Evolutionary conservation across 2,888 invertebrate genomes (phyloP).

Genomic region (Tortrix viridana): DNA sequence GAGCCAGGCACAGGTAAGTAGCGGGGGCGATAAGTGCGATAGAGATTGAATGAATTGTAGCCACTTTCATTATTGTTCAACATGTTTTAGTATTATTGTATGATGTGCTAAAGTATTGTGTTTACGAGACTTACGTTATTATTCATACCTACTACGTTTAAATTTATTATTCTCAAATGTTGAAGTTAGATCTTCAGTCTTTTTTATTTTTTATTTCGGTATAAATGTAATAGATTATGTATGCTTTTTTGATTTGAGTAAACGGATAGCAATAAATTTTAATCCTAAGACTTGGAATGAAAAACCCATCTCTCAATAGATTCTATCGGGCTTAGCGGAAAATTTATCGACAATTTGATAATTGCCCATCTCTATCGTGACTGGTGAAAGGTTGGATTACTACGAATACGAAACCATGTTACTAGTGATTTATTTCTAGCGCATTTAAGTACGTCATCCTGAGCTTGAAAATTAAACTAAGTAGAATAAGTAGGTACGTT

Average conservation of each 20-base stretch:
- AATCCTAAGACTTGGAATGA: not conserved
- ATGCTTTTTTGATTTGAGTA: too few relatives aligned
- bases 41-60: slow-evolving; percentile 2
- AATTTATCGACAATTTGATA: slow-evolving; percentile 3
- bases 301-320: not conserved
- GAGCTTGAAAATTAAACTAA: not conserved
- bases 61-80: not conserved
- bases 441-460: slow-evolving; percentile 6
- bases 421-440: slow-evolving; percentile 10
- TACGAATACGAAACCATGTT: slow-evolving; percentile 13
- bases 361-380: not conserved
- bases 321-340: not conserved
- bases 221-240: too few relatives aligned
- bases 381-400: slow-evolving; percentile 3
- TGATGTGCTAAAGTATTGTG: not conserved
- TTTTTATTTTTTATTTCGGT: too few relatives aligned
- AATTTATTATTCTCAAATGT: too few relatives aligned
- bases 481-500: not conserved
- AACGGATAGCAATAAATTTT: not conserved
- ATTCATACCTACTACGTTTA: too few relatives aligned
- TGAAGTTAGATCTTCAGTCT: too few relatives aligned
- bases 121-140: too few relatives aligned
- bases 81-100: not conserved
- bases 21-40: slow-evolving; percentile 7
- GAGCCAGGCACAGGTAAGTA: slow-evolving; percentile 62